Evolutionary conservation across 1,140 invertebrate species (phyloP), one percentile per base, ranked within the genome.

Genomic region (Cryptotermes secundus): DNA sequence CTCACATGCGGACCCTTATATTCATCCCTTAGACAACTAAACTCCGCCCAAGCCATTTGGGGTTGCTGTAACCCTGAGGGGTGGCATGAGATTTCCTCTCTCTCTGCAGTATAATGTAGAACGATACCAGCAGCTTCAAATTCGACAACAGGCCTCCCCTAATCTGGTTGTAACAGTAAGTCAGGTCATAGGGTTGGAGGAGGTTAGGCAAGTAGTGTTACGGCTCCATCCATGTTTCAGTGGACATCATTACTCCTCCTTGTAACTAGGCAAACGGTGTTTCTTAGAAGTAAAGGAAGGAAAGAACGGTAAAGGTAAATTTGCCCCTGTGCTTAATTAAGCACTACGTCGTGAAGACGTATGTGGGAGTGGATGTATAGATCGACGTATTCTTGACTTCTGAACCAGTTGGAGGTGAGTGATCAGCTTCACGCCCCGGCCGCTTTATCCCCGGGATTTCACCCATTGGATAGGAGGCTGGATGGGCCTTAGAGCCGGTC

Each of bases 81-180:
- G 59, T 72, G 59, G 59, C 31, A 72, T n/a, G n/a, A 31, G 59
- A 72, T 72, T 72, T 72, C 26, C 59, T 72, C 59, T n/a, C n/a
- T 72, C 59, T 26, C 59, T 72, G 59, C 59, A n/a, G 59, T 72
- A 26, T 72, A 72, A 72, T 31, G 59, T 72, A 72, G 59, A 31
- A 26, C 59, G 59, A 31, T 72, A 31, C 59, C 59, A 72, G 45
- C 45, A 49, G 59, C 26, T 31, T 72, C 59, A 72, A 72, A 72
- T 72, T 72, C n/a, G 59, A 31, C 59, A 31, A 72, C 31, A 72
- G 59, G 59, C 26, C 53, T 72, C 26, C 4, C 31, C 59, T 72
- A 72, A 72, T 72, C 59, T 72, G 59, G 59, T 72, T 72, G 59
- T 31, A 72, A 72, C 59, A 72, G 59, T 72, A 72, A 72, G 59